Percentiles rank a stretch among this genome's conserved stretches.
phyloP scores from a whole-genome alignment of 2,113 vertebrate species.

The Pituophis catenifer region DNA sequence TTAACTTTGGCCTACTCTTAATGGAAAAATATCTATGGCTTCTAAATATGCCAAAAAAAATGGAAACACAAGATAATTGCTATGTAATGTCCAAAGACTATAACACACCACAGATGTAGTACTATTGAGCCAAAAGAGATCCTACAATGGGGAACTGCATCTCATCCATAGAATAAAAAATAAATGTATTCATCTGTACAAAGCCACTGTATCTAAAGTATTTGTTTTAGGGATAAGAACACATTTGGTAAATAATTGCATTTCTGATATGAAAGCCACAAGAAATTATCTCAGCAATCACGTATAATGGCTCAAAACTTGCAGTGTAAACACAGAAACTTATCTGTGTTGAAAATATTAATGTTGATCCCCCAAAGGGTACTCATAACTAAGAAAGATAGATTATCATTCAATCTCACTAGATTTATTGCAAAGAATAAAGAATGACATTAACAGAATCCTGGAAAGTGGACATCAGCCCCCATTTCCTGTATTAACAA shows the following conservation, averaged over 20 bases:
- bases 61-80: constrained; percentile 25
- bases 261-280: background rate
- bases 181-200: background rate
- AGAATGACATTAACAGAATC: background rate
- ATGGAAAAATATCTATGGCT: constrained; percentile 46
- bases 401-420: background rate
- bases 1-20: background rate
- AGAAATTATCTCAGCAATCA: background rate
- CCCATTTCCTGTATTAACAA: background rate
- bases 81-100: background rate
- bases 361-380: background rate
- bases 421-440: background rate
- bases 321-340: too few species aligned
- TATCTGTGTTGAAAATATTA: background rate
- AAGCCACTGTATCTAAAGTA: background rate
- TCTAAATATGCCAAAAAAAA: constrained; percentile 45
- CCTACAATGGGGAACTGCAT: background rate
- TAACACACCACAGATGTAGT: background rate
- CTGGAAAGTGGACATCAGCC: background rate
- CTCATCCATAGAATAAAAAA: constrained; percentile 14
- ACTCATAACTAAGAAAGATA: background rate
- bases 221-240: background rate
- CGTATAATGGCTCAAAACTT: background rate
- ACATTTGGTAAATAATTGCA: background rate
- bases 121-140: background rate